A percentile compares a stretch with the other conserved stretches of the same genome.
These are phyloP conservation scores for Myxocyprinus asiaticus DNA, from an alignment of 2,113 vertebrate genomes.

Conservation along the genomic window DNA sequence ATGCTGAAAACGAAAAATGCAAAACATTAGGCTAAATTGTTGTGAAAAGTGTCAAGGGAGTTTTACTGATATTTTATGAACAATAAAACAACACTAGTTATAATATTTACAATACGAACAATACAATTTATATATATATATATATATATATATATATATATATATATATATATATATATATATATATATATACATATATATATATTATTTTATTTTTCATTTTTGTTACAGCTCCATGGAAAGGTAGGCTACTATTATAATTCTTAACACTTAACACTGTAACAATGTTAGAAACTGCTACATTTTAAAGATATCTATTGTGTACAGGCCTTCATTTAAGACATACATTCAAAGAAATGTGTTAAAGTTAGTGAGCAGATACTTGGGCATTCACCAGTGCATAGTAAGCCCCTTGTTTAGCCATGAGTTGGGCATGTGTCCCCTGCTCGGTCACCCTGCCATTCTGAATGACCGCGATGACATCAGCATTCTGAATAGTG, in stretches of 20 bases:
- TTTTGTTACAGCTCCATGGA: too few relatives aligned
- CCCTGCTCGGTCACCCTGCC: constrained; percentile 76
- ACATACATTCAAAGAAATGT: too few relatives aligned
- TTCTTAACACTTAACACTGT: neutral
- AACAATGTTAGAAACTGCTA: too few relatives aligned
- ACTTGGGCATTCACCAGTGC: constrained; percentile 77
- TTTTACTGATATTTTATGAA: constrained; percentile 8
- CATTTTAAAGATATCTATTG: neutral
- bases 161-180: neutral
- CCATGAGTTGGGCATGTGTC: constrained; percentile 80
- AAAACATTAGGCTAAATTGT: too few relatives aligned
- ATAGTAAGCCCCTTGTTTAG: constrained; percentile 74
- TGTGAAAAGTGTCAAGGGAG: neutral
- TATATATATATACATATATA: neutral
- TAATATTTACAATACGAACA: neutral
- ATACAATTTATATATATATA: neutral
- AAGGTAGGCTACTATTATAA: too few relatives aligned
- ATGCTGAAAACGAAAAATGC: too few relatives aligned
- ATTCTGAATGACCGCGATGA: constrained; percentile 73
- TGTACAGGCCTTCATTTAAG: neutral
- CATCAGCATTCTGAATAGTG: constrained; percentile 80
- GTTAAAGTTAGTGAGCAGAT: constrained; percentile 39
- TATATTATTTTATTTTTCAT: too few relatives aligned
- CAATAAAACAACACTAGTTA: neutral
- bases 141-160: neutral